Percentiles rank a stretch among this genome's conserved stretches.
Conservation (phyloP, 2,888 invertebrate species). For the Crematogaster levior region DNA sequence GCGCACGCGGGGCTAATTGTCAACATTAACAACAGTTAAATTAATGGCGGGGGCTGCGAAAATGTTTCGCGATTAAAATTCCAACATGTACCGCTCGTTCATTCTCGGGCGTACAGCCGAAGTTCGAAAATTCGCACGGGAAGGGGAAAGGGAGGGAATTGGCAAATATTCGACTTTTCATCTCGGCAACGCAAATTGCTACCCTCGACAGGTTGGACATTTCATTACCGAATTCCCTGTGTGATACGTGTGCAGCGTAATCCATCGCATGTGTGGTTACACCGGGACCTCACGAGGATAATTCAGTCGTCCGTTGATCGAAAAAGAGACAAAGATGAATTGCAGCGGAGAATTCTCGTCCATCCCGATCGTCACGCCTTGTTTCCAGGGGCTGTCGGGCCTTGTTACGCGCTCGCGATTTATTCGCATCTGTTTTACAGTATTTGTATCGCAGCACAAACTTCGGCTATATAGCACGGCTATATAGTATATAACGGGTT, state of each 20-base stretch:
- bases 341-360: not conserved
- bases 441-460: not conserved
- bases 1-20: constrained; percentile 44
- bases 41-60: constrained; percentile 49
- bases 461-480: not conserved
- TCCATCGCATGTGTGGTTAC: constrained; percentile 57
- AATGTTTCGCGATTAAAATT: constrained; percentile 55
- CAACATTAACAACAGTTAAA: constrained; percentile 52
- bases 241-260: constrained; percentile 49
- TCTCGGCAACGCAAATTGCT: constrained; percentile 54
- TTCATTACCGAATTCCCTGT: constrained; percentile 54
- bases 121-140: constrained; percentile 24
- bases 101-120: constrained; percentile 17
- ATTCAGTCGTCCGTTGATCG: constrained; percentile 50
- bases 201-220: constrained; percentile 38
- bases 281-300: constrained; percentile 45
- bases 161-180: constrained; percentile 50
- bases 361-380: constrained; percentile 45
- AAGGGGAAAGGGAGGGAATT: not conserved
- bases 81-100: constrained; percentile 38
- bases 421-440: constrained; percentile 23
- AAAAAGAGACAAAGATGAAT: constrained; percentile 46
- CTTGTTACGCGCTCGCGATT: constrained; percentile 29
- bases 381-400: constrained; percentile 16
- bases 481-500: no score